A percentile compares a stretch with the other conserved stretches of the same genome.
Evolutionary conservation across 35 echinoderm and acorn worm species (phyloP).

Genomic region (Amphiura filiformis): DNA sequence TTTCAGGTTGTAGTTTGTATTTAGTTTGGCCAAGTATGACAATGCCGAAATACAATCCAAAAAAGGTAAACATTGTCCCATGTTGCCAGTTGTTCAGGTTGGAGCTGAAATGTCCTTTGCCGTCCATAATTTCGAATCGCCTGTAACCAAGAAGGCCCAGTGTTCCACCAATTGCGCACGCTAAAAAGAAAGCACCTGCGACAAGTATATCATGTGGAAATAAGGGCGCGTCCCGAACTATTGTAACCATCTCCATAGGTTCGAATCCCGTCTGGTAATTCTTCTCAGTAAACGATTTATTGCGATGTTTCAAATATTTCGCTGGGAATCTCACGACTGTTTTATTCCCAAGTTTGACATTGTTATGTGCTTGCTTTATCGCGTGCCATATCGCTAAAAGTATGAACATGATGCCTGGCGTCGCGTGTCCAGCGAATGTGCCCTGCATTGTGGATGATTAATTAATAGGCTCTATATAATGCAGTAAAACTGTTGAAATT

Average conservation of each 20-base stretch:
- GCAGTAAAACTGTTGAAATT: too few relatives aligned
- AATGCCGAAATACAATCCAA: slow-evolving; percentile 66
- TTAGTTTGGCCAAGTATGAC: slow-evolving; percentile 34
- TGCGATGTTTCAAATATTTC: too few relatives aligned
- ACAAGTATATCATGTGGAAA: background rate
- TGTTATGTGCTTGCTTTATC: background rate
- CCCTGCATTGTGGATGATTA: background rate
- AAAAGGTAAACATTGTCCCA: slow-evolving; percentile 94
- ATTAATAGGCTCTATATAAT: too few relatives aligned
- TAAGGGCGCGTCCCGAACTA: background rate
- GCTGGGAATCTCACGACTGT: too few relatives aligned
- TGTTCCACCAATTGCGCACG: background rate
- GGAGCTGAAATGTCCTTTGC: background rate
- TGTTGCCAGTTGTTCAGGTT: slow-evolving; percentile 71
- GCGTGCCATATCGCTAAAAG: background rate
- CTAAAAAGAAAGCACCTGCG: background rate
- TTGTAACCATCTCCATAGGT: too few relatives aligned
- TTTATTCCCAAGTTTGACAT: background rate
- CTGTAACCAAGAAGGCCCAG: background rate
- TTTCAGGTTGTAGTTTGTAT: slow-evolving; percentile 37
- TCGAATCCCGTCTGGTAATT: too few relatives aligned
- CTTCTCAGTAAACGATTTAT: too few relatives aligned
- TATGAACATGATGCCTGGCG: background rate
- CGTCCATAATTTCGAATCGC: background rate
- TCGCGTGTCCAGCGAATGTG: background rate